These are phyloP conservation scores for Cyclopterus lumpus DNA, from an alignment of 2,797 vertebrate genomes.

Conservation along the genomic window DNA sequence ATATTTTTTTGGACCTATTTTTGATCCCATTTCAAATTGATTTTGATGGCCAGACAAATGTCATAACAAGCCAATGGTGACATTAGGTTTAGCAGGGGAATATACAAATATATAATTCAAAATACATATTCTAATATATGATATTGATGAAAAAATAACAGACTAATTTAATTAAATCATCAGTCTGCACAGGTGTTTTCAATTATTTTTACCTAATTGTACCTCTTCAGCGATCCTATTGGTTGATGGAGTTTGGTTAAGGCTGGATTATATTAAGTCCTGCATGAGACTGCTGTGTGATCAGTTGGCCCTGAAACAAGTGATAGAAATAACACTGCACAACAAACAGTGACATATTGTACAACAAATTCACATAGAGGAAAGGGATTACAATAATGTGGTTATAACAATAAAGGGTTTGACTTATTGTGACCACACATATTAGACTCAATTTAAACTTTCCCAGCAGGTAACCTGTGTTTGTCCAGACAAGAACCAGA, in stretches of 20 bases:
- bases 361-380: background rate
- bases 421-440: background rate
- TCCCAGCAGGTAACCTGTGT: background rate
- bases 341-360: background rate
- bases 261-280: background rate
- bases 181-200: background rate
- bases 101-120: background rate
- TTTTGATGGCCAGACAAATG: background rate
- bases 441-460: background rate
- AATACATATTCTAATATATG: background rate
- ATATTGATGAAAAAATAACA: background rate
- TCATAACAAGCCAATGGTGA: background rate
- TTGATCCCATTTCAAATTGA: background rate
- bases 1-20: background rate
- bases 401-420: background rate
- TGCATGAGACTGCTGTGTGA: background rate
- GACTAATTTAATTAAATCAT: background rate
- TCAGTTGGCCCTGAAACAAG: background rate
- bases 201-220: background rate
- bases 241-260: background rate
- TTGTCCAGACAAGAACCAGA: background rate
- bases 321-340: background rate
- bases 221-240: background rate
- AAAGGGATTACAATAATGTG: background rate
- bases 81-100: background rate